A percentile compares a stretch with the other conserved stretches of the same genome.
Conservation (phyloP, 2,797 vertebrate genomes). For the Intellagama lesueurii region DNA sequence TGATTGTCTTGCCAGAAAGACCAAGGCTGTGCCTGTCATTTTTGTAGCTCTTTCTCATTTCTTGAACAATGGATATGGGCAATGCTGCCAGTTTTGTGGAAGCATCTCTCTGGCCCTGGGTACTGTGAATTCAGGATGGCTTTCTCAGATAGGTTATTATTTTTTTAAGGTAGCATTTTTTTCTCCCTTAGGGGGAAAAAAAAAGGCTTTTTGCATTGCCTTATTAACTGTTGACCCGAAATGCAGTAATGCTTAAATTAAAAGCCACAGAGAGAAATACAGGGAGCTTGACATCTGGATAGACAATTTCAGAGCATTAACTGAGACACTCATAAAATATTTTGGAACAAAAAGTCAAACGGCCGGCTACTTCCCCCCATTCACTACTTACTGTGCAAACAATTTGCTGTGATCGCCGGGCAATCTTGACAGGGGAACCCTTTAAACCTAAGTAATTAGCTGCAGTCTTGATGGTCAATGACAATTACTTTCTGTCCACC, state of each 20-base stretch:
- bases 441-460: conserved; percentile 44
- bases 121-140: background rate
- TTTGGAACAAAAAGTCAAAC: conserved; percentile 3
- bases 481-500: conserved; percentile 40
- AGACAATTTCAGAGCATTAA: conserved; percentile 20
- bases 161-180: background rate
- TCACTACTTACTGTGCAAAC: conserved; percentile 8
- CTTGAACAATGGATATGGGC: too few species aligned
- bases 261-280: conserved; percentile 21
- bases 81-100: too few species aligned
- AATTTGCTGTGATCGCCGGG: conserved; percentile 4
- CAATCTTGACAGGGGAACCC: conserved; percentile 36
- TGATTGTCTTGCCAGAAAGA: too few species aligned
- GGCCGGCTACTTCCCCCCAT: background rate
- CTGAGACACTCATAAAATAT: conserved; percentile 15
- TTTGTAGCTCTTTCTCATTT: too few species aligned
- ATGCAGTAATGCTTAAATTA: conserved; percentile 9
- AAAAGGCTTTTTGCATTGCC: background rate
- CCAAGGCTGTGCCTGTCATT: too few species aligned
- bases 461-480: conserved; percentile 36
- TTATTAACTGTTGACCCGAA: conserved; percentile 33
- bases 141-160: background rate
- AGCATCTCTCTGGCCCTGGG: background rate
- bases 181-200: background rate
- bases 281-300: conserved; percentile 33